Evolutionary conservation across 1,140 invertebrate genomes (phyloP), one percentile per base, ranked within the genome.

Genomic region (Drosophila arawakana): DNA sequence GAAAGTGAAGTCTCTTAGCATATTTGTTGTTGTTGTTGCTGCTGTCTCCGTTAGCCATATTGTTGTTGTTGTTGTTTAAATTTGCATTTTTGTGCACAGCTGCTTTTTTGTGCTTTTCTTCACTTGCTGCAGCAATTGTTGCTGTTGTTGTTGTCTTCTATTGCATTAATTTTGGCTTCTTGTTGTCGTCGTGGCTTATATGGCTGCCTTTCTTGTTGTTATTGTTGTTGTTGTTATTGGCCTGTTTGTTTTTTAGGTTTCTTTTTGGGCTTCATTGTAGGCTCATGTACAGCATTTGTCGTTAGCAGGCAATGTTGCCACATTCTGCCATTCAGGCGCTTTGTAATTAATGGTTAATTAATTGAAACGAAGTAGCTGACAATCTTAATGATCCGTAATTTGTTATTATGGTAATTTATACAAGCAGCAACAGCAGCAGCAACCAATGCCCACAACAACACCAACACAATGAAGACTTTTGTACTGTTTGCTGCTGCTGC

Each of bases 341-440:
- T 84, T 89, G 84, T 89, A 89, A 89, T 89, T 89, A 89, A 89
- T 89, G 84, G 80, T 89, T 89, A 89, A 89, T 89, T 89, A 89
- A 89, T 89, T 89, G 85, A 89, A 89, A 89, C 84, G 84, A 88
- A 88, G 84, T 89, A 89, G 84, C 84, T 89, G 84, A 89, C 84
- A 89, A 89, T 89, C 84, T 89, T 89, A 89, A 89, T 89, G 84
- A 89, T 89, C 78, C 84, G 84, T 89, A 89, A 89, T 89, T 89
- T 89, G 85, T 89, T 89, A 89, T 89, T 89, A 89, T 89, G 84
- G 85, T 89, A 89, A 89, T 89, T 89, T 89, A 89, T 89, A 89
- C 84, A 89, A 89, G 84, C 80, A 49, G 50, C 70, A 62, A 59
- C 58, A 25, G 30, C 63, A 11, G 52, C 63, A 50, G 63, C 60